phyloP scores from a whole-genome alignment of 2,797 vertebrate species.

The Gymnoscopelus microlampas region DNA sequence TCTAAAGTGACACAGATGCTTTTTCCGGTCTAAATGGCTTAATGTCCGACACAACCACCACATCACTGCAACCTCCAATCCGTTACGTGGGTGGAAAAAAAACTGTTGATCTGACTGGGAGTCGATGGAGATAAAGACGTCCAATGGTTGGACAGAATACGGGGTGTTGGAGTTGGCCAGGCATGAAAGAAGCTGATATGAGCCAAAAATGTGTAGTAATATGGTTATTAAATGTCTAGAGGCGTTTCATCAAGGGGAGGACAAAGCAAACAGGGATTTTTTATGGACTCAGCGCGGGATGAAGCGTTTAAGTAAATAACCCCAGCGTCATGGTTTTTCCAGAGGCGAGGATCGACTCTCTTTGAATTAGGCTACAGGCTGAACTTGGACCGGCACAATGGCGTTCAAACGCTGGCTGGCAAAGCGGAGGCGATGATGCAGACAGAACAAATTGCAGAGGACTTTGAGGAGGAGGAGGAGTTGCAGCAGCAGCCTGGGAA shows the following conservation, averaged over 20 bases:
- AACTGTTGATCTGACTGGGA: too few species aligned
- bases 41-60: too few species aligned
- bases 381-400: conserved; percentile 34
- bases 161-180: conserved; percentile 35
- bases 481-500: too few species aligned
- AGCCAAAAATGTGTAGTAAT: conserved; percentile 40
- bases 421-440: conserved; percentile 10
- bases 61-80: too few species aligned
- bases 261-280: conserved; percentile 31
- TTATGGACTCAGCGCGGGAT: conserved; percentile 22
- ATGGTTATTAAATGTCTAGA: conserved; percentile 53
- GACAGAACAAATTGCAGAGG: too few species aligned
- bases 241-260: conserved; percentile 48
- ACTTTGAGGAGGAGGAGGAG: too few species aligned
- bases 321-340: neutral
- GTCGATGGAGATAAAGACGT: too few species aligned
- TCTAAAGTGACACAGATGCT: too few species aligned
- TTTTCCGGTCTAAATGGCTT: too few species aligned
- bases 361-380: conserved; percentile 32
- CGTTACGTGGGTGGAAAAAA: too few species aligned
- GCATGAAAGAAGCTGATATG: conserved; percentile 41
- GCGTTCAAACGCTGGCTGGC: conserved; percentile 55
- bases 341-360: conserved; percentile 22
- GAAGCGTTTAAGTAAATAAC: neutral
- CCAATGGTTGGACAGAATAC: conserved; percentile 3